Conservation (phyloP, 2,797 vertebrate genomes). For the Gymnothorax javanicus region DNA sequence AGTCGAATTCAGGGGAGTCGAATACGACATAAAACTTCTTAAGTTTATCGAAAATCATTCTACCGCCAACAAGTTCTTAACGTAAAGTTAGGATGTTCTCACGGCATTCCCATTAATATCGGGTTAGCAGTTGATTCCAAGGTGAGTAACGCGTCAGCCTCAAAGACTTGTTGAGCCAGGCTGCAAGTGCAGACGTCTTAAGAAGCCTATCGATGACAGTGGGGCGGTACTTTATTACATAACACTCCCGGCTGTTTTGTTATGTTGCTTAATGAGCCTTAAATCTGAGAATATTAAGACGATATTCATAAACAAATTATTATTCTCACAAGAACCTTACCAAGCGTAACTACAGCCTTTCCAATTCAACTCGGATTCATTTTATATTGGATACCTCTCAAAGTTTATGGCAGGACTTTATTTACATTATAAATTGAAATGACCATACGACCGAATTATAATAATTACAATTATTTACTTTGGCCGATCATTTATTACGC, state of each 20-base stretch:
- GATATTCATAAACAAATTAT: not conserved
- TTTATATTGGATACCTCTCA: not conserved
- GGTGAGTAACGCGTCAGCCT: too few relatives aligned
- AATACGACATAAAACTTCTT: slow-evolving; percentile 81
- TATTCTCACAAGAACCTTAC: not conserved
- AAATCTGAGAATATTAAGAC: not conserved
- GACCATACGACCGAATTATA: not conserved
- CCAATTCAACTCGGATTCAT: not conserved
- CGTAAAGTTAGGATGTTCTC: not conserved
- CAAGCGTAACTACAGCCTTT: not conserved
- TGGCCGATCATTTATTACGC: not conserved
- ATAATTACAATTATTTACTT: not conserved
- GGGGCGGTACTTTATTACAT: slow-evolving; percentile 70
- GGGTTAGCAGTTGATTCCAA: not conserved
- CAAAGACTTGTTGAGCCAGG: slow-evolving; percentile 45
- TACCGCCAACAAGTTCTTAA: not conserved
- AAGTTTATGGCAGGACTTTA: not conserved
- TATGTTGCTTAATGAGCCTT: not conserved
- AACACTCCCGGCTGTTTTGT: slow-evolving; percentile 50
- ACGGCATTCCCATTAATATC: not conserved
- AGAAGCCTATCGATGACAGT: slow-evolving; percentile 50
- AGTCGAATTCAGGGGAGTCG: slow-evolving; percentile 75
- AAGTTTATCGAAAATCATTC: slow-evolving; percentile 87
- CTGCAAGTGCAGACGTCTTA: not conserved
- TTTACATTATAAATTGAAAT: not conserved